Conservation (phyloP, 2,797 vertebrate genomes). For the Rhinella marina region DNA sequence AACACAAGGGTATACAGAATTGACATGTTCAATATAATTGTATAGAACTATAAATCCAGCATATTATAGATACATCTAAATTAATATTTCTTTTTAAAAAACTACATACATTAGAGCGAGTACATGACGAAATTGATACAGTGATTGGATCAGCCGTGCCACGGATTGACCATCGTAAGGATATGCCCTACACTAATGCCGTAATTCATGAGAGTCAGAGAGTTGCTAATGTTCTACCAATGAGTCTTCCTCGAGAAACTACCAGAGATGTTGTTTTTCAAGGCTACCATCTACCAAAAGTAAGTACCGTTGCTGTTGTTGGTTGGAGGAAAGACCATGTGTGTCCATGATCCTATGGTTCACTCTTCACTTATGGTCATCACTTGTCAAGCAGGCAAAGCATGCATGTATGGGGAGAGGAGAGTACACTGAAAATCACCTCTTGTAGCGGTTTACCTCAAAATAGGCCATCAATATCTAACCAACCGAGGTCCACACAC, state of each 20-base stretch:
- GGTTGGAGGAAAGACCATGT: no score
- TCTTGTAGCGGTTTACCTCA: no score
- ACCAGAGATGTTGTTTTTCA: constrained; percentile 63
- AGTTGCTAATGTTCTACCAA: constrained; percentile 66
- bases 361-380: no score
- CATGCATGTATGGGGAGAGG: no score
- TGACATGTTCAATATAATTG: background rate
- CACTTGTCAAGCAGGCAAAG: no score
- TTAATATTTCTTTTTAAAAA: background rate
- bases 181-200: constrained; percentile 67
- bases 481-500: no score
- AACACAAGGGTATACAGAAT: no score
- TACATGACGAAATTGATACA: constrained; percentile 63
- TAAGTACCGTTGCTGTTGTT: constrained; percentile 14
- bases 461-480: no score
- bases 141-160: constrained; percentile 63
- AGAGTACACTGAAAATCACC: no score
- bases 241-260: constrained; percentile 63
- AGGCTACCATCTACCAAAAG: constrained; percentile 67
- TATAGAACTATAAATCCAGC: background rate
- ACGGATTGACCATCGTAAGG: constrained; percentile 54
- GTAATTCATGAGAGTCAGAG: constrained; percentile 68
- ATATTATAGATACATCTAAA: background rate
- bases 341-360: no score
- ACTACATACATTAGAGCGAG: constrained; percentile 1